Evolutionary conservation across 2,888 invertebrate genomes (phyloP).

Genomic region (Nasonovia ribisnigri): DNA sequence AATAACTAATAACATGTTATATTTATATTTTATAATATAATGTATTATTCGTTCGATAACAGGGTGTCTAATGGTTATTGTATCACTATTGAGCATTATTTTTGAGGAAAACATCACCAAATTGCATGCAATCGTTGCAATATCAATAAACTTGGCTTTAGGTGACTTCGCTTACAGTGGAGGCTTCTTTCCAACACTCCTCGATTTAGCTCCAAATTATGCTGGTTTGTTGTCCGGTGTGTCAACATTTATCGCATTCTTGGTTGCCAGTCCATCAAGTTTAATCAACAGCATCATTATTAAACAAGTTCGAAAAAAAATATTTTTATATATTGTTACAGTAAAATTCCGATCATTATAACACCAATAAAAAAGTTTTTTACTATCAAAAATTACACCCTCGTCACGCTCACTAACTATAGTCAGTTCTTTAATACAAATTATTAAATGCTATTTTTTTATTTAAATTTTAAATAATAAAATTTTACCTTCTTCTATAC

Average conservation of each 20-base stretch:
- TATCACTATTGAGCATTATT: conserved; percentile 2
- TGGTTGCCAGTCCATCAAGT: neutral
- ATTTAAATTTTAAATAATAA: too few relatives aligned
- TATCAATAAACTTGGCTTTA: neutral
- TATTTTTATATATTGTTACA: neutral
- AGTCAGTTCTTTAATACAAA: too few relatives aligned
- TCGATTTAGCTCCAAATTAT: conserved; percentile 50
- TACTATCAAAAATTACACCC: too few relatives aligned
- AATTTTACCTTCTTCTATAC: neutral
- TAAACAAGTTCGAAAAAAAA: conserved; percentile 27
- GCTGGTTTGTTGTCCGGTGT: conserved; percentile 47
- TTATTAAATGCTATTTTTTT: too few relatives aligned
- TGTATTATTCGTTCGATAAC: neutral
- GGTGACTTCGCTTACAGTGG: conserved; percentile 49
- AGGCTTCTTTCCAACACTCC: conserved; percentile 52
- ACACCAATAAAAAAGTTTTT: neutral
- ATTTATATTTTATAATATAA: too few relatives aligned
- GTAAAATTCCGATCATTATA: neutral
- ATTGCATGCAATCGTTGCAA: conserved; percentile 11
- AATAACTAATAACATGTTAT: too few relatives aligned
- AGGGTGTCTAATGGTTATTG: conserved; percentile 1
- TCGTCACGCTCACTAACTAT: too few relatives aligned
- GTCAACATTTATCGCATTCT: conserved; percentile 32
- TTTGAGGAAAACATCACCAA: conserved; percentile 14
- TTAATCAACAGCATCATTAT: conserved; percentile 41